Evolutionary conservation across 2,797 vertebrate genomes (phyloP).

Genomic region (Molossus molossus): DNA sequence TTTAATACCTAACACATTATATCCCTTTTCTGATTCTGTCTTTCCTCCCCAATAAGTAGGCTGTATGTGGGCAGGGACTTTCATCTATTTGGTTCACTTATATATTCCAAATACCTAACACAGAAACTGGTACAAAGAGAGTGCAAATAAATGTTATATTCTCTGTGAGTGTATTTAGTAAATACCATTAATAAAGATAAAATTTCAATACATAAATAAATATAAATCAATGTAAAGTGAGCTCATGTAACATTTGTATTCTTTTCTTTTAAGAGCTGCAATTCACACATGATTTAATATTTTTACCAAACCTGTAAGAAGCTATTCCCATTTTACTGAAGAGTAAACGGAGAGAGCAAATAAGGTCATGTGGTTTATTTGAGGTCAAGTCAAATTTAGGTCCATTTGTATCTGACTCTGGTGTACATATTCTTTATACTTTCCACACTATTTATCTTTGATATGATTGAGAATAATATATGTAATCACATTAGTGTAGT

Average conservation of each 20-base stretch:
- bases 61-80: not conserved
- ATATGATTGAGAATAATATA: not conserved
- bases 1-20: not conserved
- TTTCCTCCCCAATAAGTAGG: not conserved
- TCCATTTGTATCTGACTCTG: not conserved
- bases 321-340: not conserved
- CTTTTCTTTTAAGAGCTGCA: not conserved
- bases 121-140: not conserved
- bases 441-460: not conserved
- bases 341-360: not conserved
- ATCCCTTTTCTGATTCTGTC: not conserved
- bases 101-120: not conserved
- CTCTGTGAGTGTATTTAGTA: not conserved
- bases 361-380: not conserved
- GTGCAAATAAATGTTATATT: not conserved
- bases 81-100: not conserved
- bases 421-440: not conserved
- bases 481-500: not conserved
- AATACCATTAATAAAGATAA: constrained; percentile 28
- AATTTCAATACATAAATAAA: not conserved
- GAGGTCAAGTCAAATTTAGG: not conserved
- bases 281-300: constrained; percentile 22
- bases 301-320: not conserved
- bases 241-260: not conserved
- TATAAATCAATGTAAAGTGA: not conserved